These are phyloP conservation scores for Orientallactaga bullata DNA, from an alignment of 2,113 vertebrate genomes.

Conservation along the genomic window DNA sequence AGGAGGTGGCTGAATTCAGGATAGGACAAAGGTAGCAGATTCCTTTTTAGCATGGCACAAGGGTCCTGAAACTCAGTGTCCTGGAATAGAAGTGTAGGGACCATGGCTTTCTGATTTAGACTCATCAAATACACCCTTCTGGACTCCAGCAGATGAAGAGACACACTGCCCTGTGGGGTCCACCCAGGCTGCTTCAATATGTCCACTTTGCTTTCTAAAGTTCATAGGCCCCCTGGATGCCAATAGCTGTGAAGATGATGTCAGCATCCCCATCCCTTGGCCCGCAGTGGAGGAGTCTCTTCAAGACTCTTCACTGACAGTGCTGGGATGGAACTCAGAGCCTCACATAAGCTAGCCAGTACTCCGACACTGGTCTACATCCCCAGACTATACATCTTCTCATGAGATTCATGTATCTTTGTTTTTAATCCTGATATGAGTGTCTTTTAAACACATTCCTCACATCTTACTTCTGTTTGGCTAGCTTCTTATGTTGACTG, in stretches of 20 bases:
- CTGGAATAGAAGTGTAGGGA: too few species aligned
- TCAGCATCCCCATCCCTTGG: fast-evolving
- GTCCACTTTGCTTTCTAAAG: neutral
- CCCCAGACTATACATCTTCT: neutral
- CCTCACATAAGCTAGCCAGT: neutral
- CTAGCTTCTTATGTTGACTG: neutral
- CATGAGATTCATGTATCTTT: neutral
- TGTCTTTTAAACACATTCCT: neutral
- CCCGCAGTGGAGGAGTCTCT: neutral
- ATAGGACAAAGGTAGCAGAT: neutral
- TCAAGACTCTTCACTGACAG: too few species aligned
- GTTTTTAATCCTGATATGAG: neutral
- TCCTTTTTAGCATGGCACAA: neutral
- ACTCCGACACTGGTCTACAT: neutral
- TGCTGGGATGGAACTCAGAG: neutral
- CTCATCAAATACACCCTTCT: neutral
- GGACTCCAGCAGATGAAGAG: neutral
- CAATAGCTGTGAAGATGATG: neutral
- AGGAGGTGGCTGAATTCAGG: neutral
- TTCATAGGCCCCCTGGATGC: neutral
- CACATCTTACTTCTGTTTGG: neutral
- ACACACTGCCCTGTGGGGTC: too few species aligned
- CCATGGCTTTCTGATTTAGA: neutral
- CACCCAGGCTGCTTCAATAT: neutral
- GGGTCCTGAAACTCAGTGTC: neutral